Conservation (phyloP, 2,113 vertebrate species). For the Chionis minor region DNA sequence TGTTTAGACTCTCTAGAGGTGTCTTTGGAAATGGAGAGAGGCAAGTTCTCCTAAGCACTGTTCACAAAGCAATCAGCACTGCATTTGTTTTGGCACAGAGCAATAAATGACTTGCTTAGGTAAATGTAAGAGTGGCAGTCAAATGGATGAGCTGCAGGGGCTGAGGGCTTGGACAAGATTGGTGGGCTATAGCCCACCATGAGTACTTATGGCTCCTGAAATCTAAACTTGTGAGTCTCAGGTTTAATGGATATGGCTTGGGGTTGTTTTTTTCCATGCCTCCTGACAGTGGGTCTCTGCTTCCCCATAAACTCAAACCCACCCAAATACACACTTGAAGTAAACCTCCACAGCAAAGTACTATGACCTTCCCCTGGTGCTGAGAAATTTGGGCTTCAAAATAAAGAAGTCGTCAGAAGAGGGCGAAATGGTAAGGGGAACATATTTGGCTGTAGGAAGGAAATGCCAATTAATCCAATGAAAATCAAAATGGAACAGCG, state of each 20-base stretch:
- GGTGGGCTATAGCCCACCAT: not conserved
- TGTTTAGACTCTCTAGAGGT: not conserved
- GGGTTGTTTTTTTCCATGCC: not conserved
- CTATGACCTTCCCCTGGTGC: not conserved
- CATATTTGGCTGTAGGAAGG: not conserved
- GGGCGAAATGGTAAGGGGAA: not conserved
- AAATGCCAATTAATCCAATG: not conserved
- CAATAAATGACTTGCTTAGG: not conserved
- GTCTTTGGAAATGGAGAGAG: not conserved
- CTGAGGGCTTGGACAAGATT: not conserved
- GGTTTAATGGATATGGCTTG: not conserved
- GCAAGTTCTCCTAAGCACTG: not conserved
- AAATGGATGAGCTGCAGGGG: not conserved
- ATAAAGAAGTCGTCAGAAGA: not conserved
- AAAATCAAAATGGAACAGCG: not conserved
- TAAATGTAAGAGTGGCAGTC: not conserved
- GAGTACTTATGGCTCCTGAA: fast-evolving
- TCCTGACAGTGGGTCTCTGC: not conserved
- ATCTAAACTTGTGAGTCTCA: not conserved
- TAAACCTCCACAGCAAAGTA: not conserved
- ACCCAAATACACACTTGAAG: not conserved
- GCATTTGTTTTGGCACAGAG: not conserved
- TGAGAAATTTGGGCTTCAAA: not conserved
- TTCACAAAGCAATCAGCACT: not conserved
- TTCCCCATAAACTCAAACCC: not conserved